phyloP scores from a whole-genome alignment of 1,140 invertebrate genomes.

The Tetranychus cinnabarinus region DNA sequence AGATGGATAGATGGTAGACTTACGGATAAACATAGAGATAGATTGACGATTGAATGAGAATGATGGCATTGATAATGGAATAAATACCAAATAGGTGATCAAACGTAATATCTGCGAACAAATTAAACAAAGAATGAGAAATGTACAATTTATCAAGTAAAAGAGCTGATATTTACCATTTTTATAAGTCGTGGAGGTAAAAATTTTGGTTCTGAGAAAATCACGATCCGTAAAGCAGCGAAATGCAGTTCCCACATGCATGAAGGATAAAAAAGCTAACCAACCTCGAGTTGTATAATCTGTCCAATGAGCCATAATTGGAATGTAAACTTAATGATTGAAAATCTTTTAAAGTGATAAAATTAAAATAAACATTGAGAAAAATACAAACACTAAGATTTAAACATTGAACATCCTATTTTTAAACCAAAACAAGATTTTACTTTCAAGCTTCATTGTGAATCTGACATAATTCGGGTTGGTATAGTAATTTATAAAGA shows the following conservation, averaged over 20 bases:
- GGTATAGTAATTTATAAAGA: no score
- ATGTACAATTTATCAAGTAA: background rate
- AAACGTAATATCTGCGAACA: background rate
- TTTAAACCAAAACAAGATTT: no score
- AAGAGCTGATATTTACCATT: background rate
- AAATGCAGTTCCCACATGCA: conserved; percentile 2
- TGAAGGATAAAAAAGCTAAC: conserved; percentile 5
- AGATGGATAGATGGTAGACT: background rate
- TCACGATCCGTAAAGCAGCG: conserved; percentile 1
- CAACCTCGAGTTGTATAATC: conserved; percentile 6
- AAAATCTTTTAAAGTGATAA: background rate
- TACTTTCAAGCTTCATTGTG: no score
- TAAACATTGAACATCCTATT: no score
- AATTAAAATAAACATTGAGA: no score
- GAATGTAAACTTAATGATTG: background rate
- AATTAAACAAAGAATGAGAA: background rate
- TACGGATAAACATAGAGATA: conserved; percentile 5
- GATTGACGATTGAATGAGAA: conserved; percentile 1
- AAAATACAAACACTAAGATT: no score
- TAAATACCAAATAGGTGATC: background rate
- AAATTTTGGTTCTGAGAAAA: background rate
- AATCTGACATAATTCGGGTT: no score
- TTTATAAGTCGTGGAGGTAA: background rate
- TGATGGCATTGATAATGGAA: background rate
- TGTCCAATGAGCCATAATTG: conserved; percentile 1